These are phyloP conservation scores for Protonibea diacanthus DNA, from an alignment of 2,797 vertebrate species.

Conservation along the genomic window DNA sequence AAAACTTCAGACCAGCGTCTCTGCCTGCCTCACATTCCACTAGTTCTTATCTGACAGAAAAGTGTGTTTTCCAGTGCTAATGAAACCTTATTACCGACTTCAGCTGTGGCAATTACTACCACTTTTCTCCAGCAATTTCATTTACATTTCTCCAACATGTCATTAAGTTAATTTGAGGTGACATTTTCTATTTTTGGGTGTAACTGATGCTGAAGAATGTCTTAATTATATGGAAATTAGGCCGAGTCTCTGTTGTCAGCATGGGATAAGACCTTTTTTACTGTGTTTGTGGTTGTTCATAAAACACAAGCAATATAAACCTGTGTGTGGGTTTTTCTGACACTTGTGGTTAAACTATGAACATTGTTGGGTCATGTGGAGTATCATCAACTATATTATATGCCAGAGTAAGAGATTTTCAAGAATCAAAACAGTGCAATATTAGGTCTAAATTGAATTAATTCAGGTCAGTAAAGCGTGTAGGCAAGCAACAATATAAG, in stretches of 20 bases:
- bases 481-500: neutral
- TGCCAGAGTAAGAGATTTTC: neutral
- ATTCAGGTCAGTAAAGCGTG: neutral
- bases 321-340: constrained; percentile 31
- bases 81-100: constrained; percentile 62
- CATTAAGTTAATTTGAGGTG: constrained; percentile 75
- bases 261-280: constrained; percentile 32
- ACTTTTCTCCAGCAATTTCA: constrained; percentile 58
- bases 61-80: constrained; percentile 51
- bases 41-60: constrained; percentile 59
- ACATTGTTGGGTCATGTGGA: constrained; percentile 26
- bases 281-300: constrained; percentile 59
- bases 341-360: constrained; percentile 17
- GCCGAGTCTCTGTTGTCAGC: constrained; percentile 51
- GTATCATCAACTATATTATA: constrained; percentile 13
- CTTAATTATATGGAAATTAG: constrained; percentile 77
- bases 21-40: constrained; percentile 60
- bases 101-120: constrained; percentile 63
- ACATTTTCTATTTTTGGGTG: constrained; percentile 68
- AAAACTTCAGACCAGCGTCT: constrained; percentile 15
- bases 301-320: constrained; percentile 58
- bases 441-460: constrained; percentile 11
- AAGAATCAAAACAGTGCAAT: neutral
- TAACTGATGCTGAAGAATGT: constrained; percentile 69
- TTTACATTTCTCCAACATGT: constrained; percentile 67